Base-by-base conservation (phyloP, 2,113 vertebrate genomes). In the Beaufortia kweichowensis region DNA sequence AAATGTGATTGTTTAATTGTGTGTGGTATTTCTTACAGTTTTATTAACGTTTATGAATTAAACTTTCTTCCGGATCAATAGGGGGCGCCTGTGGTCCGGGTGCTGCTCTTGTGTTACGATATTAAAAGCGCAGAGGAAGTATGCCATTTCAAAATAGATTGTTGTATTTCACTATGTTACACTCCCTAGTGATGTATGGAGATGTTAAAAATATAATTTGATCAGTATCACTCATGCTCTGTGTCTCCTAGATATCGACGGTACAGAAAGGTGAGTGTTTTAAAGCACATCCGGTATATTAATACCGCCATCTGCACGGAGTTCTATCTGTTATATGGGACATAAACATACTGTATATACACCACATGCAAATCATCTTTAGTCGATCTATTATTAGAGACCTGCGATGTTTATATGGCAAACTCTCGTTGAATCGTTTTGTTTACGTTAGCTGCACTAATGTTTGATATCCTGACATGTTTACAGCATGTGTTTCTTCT, bases 131-230 rank as follows among this genome's bases (percentile, higher is more conserved):
- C 21, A 71, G 69, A 71, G 17, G 69, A 71, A 71, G 41, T 3
- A 5, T 2, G 19, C 4, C 68, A 19, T 26, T 24, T 56, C 48
- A 70, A 70, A 55, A 71, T 10, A 59, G 14, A 29, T 53, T 8
- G 53, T 71, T 57, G 31, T 24, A 41, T 59, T 43, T 71, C 69
- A 26, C 15, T 7, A 57, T 57, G 53, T 71, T 59, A 41, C 21
- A 15, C 14, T 41, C 12, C 12, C 24, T 26, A 19, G n/a, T 53
- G 21, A 26, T 39, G 15, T 41, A 41, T 71, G 33, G 4, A 41
- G 41, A 59, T n/a, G 28, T 26, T 41, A 43, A 0, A 56, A 8
- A 24, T 59, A 28, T 55, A 9, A 39, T 71, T 59, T 41, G 3
- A 71, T 26, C 2, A 23, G 3, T 6, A 24, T 8, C 4, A 35